Evolutionary conservation across 2,888 invertebrate species (phyloP), one percentile per base, ranked within the genome.

Genomic region (Capitulum mitella): DNA sequence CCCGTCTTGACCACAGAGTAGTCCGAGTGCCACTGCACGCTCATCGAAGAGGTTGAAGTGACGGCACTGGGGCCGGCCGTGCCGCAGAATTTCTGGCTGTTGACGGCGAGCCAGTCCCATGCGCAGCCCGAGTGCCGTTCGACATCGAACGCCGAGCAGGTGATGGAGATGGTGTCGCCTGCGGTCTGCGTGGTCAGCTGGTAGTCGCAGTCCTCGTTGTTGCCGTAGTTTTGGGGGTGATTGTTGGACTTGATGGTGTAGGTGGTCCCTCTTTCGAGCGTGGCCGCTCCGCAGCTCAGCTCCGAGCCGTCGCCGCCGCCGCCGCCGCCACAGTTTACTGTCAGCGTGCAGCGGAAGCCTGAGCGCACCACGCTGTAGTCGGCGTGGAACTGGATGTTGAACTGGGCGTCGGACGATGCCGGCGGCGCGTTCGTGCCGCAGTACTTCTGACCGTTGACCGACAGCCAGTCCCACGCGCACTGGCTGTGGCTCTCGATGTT

Each of bases 221-320:
- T 61, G 61, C 5, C 14, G 61, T 61, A 61, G n/a, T n/a, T 29
- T 12, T 8, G 14, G 3, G 61, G 61, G 32, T 61, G 29, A 29
- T 61, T 61, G 61, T 12, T 61, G 29, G 61, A 61, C 61, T 61
- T 61, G 61, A 61, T 32, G 29, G 29, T 61, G 61, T 61, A 61
- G 29, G 61, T 61, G 14, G 29, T 61, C 8, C 61, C 61, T 3
- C 61, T 16, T 6, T 8, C 61, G 29, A 61, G 61, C 3, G 61
- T 61, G 61, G 12, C 14, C 1, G 61, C 29, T 16, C 61, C 61
- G 29, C 61, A 61, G 1, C 29, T 29, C 3, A 61, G n/a, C 29
- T 61, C 29, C 19, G 54, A 26, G 54, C 54, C 54, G 10, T 5
- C 43, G 43, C 43, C 43, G 43, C 43, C 43, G 43, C 43, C 43